Conservation (phyloP, 2,797 vertebrate species). For the Cirrhinus mrigala region DNA sequence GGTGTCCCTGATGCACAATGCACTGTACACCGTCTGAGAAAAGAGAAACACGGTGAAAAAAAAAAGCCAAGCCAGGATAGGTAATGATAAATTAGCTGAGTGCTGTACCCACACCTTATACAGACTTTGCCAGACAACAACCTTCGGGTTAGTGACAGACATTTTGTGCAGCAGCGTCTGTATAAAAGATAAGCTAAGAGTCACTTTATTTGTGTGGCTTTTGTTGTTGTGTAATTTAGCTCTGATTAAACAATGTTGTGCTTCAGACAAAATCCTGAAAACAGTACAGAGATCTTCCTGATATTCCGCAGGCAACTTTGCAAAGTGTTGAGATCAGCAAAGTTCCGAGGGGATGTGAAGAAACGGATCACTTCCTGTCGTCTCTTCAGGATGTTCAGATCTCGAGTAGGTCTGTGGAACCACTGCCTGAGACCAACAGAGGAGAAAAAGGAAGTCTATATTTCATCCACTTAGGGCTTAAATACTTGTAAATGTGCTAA, state of each 20-base stretch:
- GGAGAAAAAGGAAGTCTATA: not conserved
- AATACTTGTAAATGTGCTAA: not conserved
- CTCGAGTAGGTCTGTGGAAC: constrained; percentile 90
- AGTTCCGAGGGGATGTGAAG: constrained; percentile 88
- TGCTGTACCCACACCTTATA: constrained; percentile 82
- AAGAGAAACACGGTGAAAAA: not conserved
- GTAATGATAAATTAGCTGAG: not conserved
- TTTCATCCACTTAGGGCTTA: not conserved
- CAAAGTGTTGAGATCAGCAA: constrained; percentile 83
- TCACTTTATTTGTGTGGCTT: not conserved
- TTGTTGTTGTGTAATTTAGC: not conserved
- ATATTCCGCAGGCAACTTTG: constrained; percentile 89
- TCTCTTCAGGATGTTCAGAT: constrained; percentile 83
- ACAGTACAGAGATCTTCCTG: constrained; percentile 87
- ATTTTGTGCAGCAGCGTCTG: constrained; percentile 91
- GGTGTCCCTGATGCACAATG: constrained; percentile 89
- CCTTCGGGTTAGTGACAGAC: constrained; percentile 90
- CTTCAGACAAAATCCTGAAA: not conserved
- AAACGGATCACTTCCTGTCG: constrained; percentile 94
- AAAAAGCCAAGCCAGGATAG: not conserved
- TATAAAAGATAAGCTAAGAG: constrained; percentile 46
- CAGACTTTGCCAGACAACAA: constrained; percentile 91
- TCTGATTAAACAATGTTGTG: not conserved
- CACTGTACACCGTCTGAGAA: constrained; percentile 85
- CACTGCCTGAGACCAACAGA: constrained; percentile 79